A percentile compares a stretch with the other conserved stretches of the same genome.
Conservation (phyloP, 2,113 vertebrate genomes). For the Nymphicus hollandicus region DNA sequence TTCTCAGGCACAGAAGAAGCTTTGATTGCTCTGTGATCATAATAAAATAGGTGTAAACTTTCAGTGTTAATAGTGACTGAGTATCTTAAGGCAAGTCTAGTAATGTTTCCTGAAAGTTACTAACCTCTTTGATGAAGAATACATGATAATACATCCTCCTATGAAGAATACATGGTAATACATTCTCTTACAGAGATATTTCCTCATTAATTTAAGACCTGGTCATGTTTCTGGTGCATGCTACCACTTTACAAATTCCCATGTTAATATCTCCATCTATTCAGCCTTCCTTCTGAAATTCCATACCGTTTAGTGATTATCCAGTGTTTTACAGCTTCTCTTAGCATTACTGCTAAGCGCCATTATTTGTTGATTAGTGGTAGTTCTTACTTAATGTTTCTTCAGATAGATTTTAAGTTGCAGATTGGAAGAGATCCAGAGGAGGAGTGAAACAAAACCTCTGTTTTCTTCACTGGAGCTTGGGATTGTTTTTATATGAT, state of each 20-base stretch:
- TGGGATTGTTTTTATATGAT: not conserved
- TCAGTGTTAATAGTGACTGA: not conserved
- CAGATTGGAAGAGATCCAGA: not conserved
- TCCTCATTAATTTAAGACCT: not conserved
- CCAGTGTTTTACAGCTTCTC: not conserved
- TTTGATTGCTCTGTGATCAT: not conserved
- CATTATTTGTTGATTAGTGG: not conserved
- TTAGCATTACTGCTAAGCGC: not conserved
- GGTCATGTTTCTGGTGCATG: not conserved
- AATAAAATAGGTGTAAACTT: not conserved
- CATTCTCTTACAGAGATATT: not conserved
- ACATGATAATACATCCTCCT: not conserved
- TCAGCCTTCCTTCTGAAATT: not conserved
- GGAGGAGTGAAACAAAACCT: not conserved
- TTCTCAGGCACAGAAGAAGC: not conserved
- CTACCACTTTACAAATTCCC: not conserved
- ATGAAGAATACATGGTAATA: not conserved
- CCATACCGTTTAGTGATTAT: not conserved
- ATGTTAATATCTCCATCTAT: not conserved
- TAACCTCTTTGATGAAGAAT: not conserved
- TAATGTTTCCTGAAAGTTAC: not conserved
- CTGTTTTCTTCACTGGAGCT: not conserved
- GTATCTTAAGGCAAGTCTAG: not conserved
- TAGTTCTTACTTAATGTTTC: not conserved
- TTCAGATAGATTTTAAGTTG: not conserved